Conservation (phyloP, 2,888 invertebrate genomes). For the Anoplius nigerrimus region DNA sequence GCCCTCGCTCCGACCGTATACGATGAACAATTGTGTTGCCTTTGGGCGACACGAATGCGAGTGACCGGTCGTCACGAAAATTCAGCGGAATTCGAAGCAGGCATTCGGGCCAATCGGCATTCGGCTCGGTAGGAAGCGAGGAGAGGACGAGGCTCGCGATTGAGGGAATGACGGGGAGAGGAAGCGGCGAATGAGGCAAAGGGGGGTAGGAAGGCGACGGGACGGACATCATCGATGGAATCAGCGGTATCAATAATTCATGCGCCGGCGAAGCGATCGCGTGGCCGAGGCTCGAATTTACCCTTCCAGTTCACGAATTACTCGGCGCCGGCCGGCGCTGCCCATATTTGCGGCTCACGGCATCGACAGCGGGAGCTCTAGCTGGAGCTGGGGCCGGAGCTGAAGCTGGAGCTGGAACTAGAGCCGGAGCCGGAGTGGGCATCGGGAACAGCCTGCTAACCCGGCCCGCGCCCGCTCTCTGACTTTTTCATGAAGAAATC, state of each 20-base stretch:
- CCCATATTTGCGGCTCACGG: conserved; percentile 13
- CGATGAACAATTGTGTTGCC: conserved; percentile 35
- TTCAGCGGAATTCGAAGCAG: conserved; percentile 52
- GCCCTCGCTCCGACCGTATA: no score
- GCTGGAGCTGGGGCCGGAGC: neutral
- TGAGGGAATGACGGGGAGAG: neutral
- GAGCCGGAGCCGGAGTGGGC: no score
- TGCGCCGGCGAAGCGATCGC: conserved; percentile 34
- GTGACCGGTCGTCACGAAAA: conserved; percentile 40
- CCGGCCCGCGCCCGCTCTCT: neutral
- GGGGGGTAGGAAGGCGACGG: conserved; percentile 1
- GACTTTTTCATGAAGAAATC: conserved; percentile 9
- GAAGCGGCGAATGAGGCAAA: neutral
- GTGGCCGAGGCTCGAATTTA: conserved; percentile 36
- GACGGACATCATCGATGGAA: conserved; percentile 40
- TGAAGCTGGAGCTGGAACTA: no score
- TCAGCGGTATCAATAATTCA: conserved; percentile 51
- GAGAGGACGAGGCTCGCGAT: neutral
- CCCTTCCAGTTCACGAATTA: conserved; percentile 35
- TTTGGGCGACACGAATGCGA: conserved; percentile 50
- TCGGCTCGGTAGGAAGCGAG: conserved; percentile 11
- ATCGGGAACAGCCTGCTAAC: no score
- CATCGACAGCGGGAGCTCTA: no score
- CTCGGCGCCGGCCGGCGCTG: conserved; percentile 32
- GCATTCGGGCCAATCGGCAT: conserved; percentile 36